Evolutionary conservation across 2,888 invertebrate species (phyloP), one percentile per base, ranked within the genome.

Genomic region (Tachina grossa): DNA sequence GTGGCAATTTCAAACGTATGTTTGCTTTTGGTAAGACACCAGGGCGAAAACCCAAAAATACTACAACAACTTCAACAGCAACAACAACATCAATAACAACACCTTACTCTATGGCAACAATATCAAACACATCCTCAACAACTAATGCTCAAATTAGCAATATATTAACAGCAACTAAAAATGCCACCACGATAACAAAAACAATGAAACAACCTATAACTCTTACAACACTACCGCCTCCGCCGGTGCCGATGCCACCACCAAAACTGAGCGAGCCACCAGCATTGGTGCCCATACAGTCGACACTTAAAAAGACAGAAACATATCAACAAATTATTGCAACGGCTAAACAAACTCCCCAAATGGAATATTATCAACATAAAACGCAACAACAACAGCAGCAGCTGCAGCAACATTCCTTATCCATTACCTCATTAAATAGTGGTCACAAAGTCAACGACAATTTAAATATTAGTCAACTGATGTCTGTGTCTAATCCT

Each of bases 21-120:
- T 87, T 89, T 77, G 87, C 88, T 1, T 74, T 87, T 1, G 89
- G 89, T 14, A 89, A 89, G 66, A 85, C 89, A 19, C 90, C 91
- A 0, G 92, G 92, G 3, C 89, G 91, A 3, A 92, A 92, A 61
- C 90, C 91, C 2, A 91, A 92, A 74, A 87, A 88, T 41, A 90
- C 85, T 57, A 22, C 78, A 13, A 69, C 81, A 31, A 14, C 61
- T 16, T 41, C 61, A 61, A 55, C 71, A 51, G 11, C 55, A 31
- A 68, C 78, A 11, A 8, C 49, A 69, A 0, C 45, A 41, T 65
- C 74, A 45, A 84, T 88, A 31, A 89, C 91, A 0, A 90, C 43
- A 31, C 31, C 43, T 31, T 31, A 43, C 22, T 31, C 83, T 88
- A 22, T 31, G 31, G 89, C 91, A 0, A 90, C 41, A 31, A 31